Base-by-base conservation (phyloP, 2,797 vertebrate species). In the Manis pentadactyla region DNA sequence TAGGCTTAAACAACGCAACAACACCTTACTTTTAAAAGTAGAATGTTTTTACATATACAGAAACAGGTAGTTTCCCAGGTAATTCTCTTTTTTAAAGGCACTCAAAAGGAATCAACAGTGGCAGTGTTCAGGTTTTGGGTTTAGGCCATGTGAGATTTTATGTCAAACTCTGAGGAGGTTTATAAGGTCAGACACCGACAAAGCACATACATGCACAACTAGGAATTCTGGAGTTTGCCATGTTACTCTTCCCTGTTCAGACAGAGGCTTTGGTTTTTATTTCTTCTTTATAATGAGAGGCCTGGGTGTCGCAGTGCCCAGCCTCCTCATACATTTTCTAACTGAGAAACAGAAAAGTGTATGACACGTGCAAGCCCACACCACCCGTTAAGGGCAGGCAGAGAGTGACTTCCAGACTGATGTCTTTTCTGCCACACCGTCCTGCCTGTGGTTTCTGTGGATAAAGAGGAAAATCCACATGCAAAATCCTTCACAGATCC, bases 21-120 rank as follows among this genome's bases (percentile, higher is more conserved):
- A 51, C 12, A n/a, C 3, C 27, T 95, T 82, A 14, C 57, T 7
- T 96, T 96, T 85, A 31, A 82, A 39, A 91, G 23, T 57, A 63
- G 46, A 81, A 71, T 68, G 29, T 17, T 81, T 57, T 18, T 51
- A 25, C 17, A 29, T 39, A 21, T 55, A 37, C 17, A 66, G 39
- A 78, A 69, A 59, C 19, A 79, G 51, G 25, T 69, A 51, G 15
- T 18, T 92, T 95, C 75, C 51, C 59, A 46, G 27, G n/a, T 74
- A 27, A 83, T 86, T 77, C 31, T 94, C 69, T 37, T 57, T 61
- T 61, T 2, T 57, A 63, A 90, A 74, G 34, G 1, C 55, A 6
- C 57, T 19, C 34, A 39, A 49, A 63, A 73, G 31, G 25, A 55
- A 2, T 29, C 49, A 55, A 21, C 46, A 31, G 10, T 57, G 46